Conservation (phyloP, 2,888 invertebrate genomes). For the Agrochola lychnidis region DNA sequence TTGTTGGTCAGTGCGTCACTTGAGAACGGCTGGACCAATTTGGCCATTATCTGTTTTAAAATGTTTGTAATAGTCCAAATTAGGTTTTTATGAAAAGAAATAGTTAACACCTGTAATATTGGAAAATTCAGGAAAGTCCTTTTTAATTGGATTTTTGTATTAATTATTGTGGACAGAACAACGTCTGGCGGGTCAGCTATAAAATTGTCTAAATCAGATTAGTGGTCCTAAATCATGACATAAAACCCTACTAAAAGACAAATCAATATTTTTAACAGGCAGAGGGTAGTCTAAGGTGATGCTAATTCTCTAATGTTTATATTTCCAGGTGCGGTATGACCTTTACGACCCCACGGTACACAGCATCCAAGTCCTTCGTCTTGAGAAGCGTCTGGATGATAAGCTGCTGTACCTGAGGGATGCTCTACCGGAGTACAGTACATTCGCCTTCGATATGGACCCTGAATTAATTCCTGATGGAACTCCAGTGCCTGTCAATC, state of each 20-base stretch:
- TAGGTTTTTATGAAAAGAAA: too few relatives aligned
- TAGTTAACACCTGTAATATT: too few relatives aligned
- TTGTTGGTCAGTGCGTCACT: too few relatives aligned
- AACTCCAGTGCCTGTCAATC: slow-evolving; percentile 94
- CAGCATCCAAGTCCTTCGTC: slow-evolving; percentile 96
- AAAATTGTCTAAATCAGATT: background rate
- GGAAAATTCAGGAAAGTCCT: too few relatives aligned
- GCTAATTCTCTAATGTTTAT: background rate
- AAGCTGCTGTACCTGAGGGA: slow-evolving; percentile 97
- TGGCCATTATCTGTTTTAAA: too few relatives aligned
- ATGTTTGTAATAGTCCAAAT: too few relatives aligned
- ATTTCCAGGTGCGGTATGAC: slow-evolving; percentile 92
- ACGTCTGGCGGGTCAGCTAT: too few relatives aligned
- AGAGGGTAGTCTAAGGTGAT: background rate
- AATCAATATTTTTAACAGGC: background rate
- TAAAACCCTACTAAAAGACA: too few relatives aligned
- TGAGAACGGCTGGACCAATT: too few relatives aligned
- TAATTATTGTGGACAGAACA: too few relatives aligned
- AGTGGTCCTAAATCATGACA: background rate
- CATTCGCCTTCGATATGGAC: slow-evolving; percentile 98
- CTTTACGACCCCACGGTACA: slow-evolving; percentile 98
- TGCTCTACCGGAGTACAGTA: slow-evolving; percentile 97
- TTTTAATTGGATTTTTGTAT: too few relatives aligned
- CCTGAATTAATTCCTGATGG: slow-evolving; percentile 95
- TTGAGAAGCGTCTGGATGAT: slow-evolving; percentile 98